Base-by-base conservation (phyloP, 1,140 invertebrate genomes). In the Conopomorpha cramerella region DNA sequence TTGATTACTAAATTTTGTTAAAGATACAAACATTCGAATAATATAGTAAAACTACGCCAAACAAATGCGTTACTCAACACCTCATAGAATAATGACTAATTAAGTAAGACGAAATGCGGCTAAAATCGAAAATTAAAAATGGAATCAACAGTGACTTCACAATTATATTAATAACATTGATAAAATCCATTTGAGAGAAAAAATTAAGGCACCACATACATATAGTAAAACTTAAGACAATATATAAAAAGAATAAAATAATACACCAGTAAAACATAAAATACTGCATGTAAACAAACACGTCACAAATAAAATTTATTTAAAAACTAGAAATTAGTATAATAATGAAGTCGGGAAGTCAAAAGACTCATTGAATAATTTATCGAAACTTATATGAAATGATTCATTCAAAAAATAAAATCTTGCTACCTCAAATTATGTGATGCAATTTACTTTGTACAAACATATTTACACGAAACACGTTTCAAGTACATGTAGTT, bases 151-250 rank as follows among this genome's bases (percentile, higher is more conserved):
- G 36, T 35, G 31, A 8, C 26, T n/a, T n/a, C n/a, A n/a, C n/a
- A n/a, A n/a, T n/a, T n/a, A n/a, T n/a, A n/a, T n/a, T 60, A 35
- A 26, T 46, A 54, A 52, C 42, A 51, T 49, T 51, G 50, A 55
- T 49, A 50, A 51, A 64, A 52, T 51, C 47, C 46, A 59, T 53
- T 56, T 49, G 46, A 58, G n/a, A n/a, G 52, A 59, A 23, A 30
- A 30, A 63, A 66, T 58, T 59, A 68, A 71, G 63, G 70, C 66
- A 74, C 66, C 70, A 74, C 59, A 63, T 62, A 66, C 51, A 66
- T 45, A 42, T 39, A 43, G 39, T 36, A 28, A 41, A 49, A 47
- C 46, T 29, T 36, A 49, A 38, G 51, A 58, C 34, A 36, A 39
- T 51, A 50, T 41, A 55, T 54, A 55, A 57, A 57, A 55, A 55